Base-by-base conservation (phyloP, 1,140 invertebrate species). In the Halyomorpha halys region DNA sequence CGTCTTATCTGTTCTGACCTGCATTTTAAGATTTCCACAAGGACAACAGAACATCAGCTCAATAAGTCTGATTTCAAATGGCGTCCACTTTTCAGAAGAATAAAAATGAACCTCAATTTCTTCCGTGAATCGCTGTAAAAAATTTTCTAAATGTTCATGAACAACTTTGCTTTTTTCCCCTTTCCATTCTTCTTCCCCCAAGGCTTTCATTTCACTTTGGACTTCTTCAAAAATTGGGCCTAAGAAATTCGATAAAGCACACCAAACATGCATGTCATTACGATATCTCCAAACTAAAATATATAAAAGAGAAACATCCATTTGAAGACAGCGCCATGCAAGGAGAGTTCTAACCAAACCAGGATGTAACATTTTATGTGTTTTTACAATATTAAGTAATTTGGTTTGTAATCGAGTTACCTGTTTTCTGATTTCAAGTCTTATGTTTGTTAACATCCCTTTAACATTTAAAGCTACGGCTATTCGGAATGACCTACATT, bases 21-120 rank as follows among this genome's bases (percentile, higher is more conserved):
- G 34, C 34, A 49, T 21, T 49, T 49, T 49, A 18, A 56, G 23
- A 56, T 56, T 56, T 8, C 53, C 53, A 15, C 15, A 56, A 15
- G 53, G 53, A 15, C 53, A 56, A 25, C 53, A 56, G 53, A 56
- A 56, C 23, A 56, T 19, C 5, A 56, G 53, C 18, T 56, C 53
- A 16, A 25, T 21, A 25, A 56, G 53, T 15, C 53, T 56, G 15
- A 56, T 16, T 25, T 56, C 53, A 56, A 56, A 56, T 25, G 53
- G 53, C 9, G 23, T 23, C 18, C 15, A 56, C 23, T 21, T 56
- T 25, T 56, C 19, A 25, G 53, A 56, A 21, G 19, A 4, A 56
- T 23, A 56, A 56, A 56, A 56, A 25, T 56, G 53, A 23, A 56
- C 14, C 23, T 56, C 53, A 49, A 49, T 49, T 49, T 21, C 19